Conservation (phyloP, 2,113 vertebrate genomes). For the Sylvicapra grimmia region DNA sequence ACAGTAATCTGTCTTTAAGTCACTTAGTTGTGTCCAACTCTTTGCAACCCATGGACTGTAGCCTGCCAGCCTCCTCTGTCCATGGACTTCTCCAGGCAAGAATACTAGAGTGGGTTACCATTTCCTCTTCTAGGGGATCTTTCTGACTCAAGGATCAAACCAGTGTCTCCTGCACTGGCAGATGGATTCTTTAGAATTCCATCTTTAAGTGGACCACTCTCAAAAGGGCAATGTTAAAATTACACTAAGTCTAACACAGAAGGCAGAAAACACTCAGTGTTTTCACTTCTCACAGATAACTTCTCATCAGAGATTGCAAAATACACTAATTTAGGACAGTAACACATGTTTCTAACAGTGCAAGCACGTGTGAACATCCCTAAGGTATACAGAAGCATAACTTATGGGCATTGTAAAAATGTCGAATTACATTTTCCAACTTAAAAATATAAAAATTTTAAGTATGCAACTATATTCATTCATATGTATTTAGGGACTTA, state of each 20-base stretch:
- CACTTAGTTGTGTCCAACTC: background rate
- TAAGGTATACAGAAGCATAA: background rate
- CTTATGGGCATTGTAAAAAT: background rate
- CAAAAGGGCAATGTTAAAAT: background rate
- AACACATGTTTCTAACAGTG: background rate
- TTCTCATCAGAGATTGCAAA: background rate
- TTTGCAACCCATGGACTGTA: background rate
- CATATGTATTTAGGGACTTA: background rate
- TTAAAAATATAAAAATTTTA: background rate
- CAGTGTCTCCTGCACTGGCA: background rate
- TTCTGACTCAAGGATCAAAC: background rate
- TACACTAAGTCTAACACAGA: background rate
- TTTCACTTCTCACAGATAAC: background rate
- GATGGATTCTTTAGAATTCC: background rate
- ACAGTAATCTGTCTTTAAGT: too few relatives aligned
- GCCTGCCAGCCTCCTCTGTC: background rate
- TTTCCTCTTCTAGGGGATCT: background rate
- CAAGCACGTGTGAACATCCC: background rate
- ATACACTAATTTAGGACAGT: background rate
- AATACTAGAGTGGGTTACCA: background rate
- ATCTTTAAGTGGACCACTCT: background rate
- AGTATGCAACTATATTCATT: background rate
- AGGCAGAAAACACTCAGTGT: too few relatives aligned
- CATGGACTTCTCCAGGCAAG: background rate
- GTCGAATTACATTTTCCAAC: background rate